Conservation (phyloP, 2,888 invertebrate species). For the Patella pellucida region DNA sequence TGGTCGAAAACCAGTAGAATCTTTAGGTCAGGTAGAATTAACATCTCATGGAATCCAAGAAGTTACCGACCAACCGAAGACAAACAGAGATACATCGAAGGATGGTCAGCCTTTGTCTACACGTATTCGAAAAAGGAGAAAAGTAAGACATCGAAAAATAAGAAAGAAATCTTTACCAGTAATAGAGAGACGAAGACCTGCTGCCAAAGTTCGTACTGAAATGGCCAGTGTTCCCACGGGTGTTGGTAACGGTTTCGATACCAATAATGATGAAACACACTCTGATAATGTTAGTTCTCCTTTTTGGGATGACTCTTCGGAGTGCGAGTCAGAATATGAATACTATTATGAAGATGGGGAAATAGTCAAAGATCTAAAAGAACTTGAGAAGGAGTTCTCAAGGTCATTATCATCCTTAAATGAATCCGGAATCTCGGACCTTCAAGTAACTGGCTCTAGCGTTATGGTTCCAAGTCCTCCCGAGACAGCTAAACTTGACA, state of each 20-base stretch:
- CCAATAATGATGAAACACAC: not conserved
- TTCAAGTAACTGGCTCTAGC: not conserved
- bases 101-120: not conserved
- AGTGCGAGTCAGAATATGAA: not conserved
- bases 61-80: not conserved
- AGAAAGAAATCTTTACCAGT: not conserved
- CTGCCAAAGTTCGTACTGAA: not conserved
- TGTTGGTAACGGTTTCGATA: not conserved
- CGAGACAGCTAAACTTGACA: not conserved
- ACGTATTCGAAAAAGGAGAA: not conserved
- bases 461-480: not conserved
- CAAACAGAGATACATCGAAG: not conserved
- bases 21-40: not conserved
- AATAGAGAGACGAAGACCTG: not conserved
- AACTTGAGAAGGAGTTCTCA: not conserved
- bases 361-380: not conserved
- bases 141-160: not conserved
- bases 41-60: not conserved
- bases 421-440: not conserved
- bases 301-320: not conserved
- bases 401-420: not conserved
- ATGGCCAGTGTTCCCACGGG: not conserved
- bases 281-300: not conserved
- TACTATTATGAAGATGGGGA: conserved; percentile 5
- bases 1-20: not conserved